Evolutionary conservation across 2,797 vertebrate genomes (phyloP), one percentile per base, ranked within the genome.

Genomic region (Pygocentrus nattereri): DNA sequence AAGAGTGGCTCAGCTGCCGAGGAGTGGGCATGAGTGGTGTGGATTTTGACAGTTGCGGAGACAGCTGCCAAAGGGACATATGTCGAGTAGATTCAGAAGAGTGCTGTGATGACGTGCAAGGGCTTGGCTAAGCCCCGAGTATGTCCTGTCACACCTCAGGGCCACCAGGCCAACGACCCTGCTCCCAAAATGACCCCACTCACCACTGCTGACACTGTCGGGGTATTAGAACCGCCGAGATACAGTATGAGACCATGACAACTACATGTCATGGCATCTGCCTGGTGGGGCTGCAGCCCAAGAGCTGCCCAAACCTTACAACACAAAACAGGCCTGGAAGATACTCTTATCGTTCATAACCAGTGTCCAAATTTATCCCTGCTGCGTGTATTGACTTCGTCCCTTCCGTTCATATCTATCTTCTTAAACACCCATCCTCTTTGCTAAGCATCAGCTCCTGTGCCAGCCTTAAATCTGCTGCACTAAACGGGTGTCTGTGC

Each of bases 41-140:
- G 84, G 77, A 76, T 79, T 84, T 73, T 84, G 82, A 77, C 82
- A 81, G 86, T 70, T 65, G 61, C 72, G 81, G 47, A 82, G 81
- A 77, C 83, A 87, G 83, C 76, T 83, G 84, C 79, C 85, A 81
- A 87, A 81, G 77, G 81, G 79, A 82, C 81, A 83, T 83, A 84
- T 87, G 82, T 83, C 76, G 41, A 78, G 68, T 56, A 84, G 81
- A 82, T 88, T 86, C 84, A 56, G 58, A 38, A 84, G 83, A 79
- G 65, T 56, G 69, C 75, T 76, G 34, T 85, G 81, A 87, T 82
- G 77, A 71, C 78, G 81, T 30, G 41, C 70, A 41, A 61, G 71
- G 76, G 44, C 76, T 67, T 38, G 25, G 71, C 76, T 65, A 69
- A 79, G 73, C 76, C 80, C 67, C 5, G 10, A 50, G 76, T 67